Evolutionary conservation across 2,797 vertebrate species (phyloP), one percentile per base, ranked within the genome.

Genomic region (Ciconia nigra): DNA sequence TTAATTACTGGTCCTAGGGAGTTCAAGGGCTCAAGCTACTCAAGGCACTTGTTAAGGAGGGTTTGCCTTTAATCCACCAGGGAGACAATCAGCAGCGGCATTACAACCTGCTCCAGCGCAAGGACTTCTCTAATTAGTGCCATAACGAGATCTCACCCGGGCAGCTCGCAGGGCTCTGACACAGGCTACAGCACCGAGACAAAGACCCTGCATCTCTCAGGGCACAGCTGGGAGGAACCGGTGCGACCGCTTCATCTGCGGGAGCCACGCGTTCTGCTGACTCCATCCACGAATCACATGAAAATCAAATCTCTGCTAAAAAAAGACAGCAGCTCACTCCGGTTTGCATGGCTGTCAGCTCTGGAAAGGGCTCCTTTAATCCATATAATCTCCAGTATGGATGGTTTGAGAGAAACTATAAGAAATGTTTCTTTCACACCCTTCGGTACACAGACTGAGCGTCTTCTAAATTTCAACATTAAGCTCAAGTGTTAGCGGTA

Each of bases 1-100:
- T 98, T 99, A 99, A 99, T 99, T 99, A 98, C 98, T 98, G 97
- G 97, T 98, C 91, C 98, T 80, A 81, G 96, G 97, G 97, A 98
- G 98, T 96, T 97, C 97, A 98, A 98, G 98, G 97, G 98, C 98
- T 97, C 97, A 96, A 94, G 96, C 97, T 83, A 70, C 96, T 94
- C 98, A 79, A 95, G 97, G 94, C 91, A 83, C 98, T 98, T 91
- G 94, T 98, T 98, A 97, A 94, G 93, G 93, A 96, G 95, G 96
- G 96, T 91, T 97, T 94, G 93, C 96, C 95, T 98, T 96, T 98
- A 99, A 99, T 98, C 98, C 99, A 74, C 98, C 72, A 83, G 98
- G 98, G 98, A 98, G 93, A 98, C 98, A 99, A 99, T 99, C 99
- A 99, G 97, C 94, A 97, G 97, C 84, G 58, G 97, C 44, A 7